Base-by-base conservation (phyloP, 2,797 vertebrate species). In the Columba guinea region DNA sequence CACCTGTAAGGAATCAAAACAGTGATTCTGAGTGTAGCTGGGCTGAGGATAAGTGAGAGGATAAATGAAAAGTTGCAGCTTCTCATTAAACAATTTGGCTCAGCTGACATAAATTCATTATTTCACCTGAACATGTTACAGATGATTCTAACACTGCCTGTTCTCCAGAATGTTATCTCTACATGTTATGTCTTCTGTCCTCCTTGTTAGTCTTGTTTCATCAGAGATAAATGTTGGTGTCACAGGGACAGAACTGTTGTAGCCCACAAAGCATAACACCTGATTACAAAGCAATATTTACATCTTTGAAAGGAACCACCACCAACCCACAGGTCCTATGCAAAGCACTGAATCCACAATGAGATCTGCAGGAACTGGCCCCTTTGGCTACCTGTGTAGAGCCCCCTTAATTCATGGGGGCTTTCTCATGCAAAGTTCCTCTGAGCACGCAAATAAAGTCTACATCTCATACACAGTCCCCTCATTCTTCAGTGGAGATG, bases 391-490 rank as follows among this genome's bases (percentile, higher is more conserved):
- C 35, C 30, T 77, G 9, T 46, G 8, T 24, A 44, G 91, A 95
- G 16, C 10, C 12, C 11, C 6, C 3, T 52, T 34, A 69, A 78
- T 55, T 32, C 21, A 22, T 19, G 26, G 9, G 2, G 5, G n/a
- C 2, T 12, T 71, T 55, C 13, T 20, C 49, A 21, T 3, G 11
- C 22, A 7, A 17, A 63, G 9, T 17, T 82, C 24, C 30, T 53
- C 51, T 34, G 6, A 32, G 10, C 10, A 62, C 22, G 20, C 10
- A 60, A 39, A 39, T 39, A 39, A 5, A 18, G 22, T 24, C 13
- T 8, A 8, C 2, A 0, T 9, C 39, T 74, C n/a, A 19, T 1
- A 2, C 1, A 2, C n/a, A 41, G 39, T 16, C 2, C 19, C 35
- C 8, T 85, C 60, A 23, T 70, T 70, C 27, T 84, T n/a, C 19